Evolutionary conservation across 2,888 invertebrate genomes (phyloP).

Genomic region (Pollenia amentaria): DNA sequence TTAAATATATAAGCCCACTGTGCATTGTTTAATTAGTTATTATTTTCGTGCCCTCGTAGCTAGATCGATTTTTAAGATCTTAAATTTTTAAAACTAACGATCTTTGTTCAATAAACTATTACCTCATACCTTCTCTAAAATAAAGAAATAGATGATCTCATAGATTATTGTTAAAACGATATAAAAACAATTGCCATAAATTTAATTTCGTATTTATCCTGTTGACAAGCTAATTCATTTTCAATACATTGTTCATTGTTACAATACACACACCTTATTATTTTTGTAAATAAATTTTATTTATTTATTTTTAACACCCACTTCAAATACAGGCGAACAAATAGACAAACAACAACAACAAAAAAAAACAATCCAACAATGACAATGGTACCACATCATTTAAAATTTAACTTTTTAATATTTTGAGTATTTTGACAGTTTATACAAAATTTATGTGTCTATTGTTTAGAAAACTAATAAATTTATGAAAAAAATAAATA

Average conservation of each 20-base stretch:
- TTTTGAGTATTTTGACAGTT: conserved; percentile 62
- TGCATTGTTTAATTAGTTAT: too few species aligned
- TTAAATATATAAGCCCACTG: too few species aligned
- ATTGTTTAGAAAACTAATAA: conserved; percentile 72
- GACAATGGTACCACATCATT: conserved; percentile 50
- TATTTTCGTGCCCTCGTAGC: too few species aligned
- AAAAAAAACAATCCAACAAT: background rate
- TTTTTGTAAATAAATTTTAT: conserved; percentile 60
- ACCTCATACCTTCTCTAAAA: background rate
- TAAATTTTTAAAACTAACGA: background rate
- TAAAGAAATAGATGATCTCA: conserved; percentile 36
- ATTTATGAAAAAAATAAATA: conserved; percentile 63
- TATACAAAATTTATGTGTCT: conserved; percentile 70
- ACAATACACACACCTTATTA: conserved; percentile 55
- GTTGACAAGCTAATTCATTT: conserved; percentile 58
- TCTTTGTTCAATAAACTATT: background rate
- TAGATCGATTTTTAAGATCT: background rate
- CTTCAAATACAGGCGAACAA: conserved; percentile 21
- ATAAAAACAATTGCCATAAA: conserved; percentile 41
- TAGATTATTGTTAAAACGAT: background rate
- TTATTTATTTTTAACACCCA: conserved; percentile 58
- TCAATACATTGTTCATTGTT: conserved; percentile 36
- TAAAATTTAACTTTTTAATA: conserved; percentile 66
- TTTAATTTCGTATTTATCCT: conserved; percentile 2
- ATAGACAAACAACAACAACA: conserved; percentile 19